Evolutionary conservation across 2,113 vertebrate genomes (phyloP), one percentile per base, ranked within the genome.

Genomic region (Bos indicus): DNA sequence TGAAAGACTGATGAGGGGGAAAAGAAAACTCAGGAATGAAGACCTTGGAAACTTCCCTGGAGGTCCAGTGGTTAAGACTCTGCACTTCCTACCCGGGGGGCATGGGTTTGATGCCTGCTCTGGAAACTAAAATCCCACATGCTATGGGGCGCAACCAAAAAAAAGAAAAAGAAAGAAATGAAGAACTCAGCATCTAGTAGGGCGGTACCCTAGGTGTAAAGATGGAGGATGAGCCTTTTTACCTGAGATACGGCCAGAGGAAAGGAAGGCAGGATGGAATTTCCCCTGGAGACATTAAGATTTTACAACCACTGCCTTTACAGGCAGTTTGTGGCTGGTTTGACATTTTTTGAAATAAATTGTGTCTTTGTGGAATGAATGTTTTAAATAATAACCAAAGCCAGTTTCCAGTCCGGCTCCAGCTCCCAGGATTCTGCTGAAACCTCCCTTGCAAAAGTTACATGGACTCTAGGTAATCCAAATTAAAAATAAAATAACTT

Each of bases 401-500:
- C 15, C 90, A 23, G 64, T 83, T 96, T 97, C 89, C 97, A 95
- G 96, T 40, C 26, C 36, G 1, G 93, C 71, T 94, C 15, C 28
- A 46, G 48, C 85, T 96, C 92, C 6, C 28, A 90, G 67, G 0
- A 0, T 36, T 19, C 82, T 62, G 71, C 36, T 7, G 26, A 64
- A 48, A 71, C 62, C 64, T 52, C 43, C 82, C 95, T 71, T 10
- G 88, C 81, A 57, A 96, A 93, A 92, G 88, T 77, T 82, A 92
- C 15, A 13, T 2, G 46, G 62, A 96, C 77, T 48, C 88, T 71
- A 94, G 88, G 57, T 96, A 60, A 81, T 95, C 62, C 12, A 77
- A 43, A 97, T 96, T 62, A 97, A 98, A 97, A 97, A 96, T 94
- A 97, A 98, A 98, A 93, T 95, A 19, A 60, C 90, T 98, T 96